Base-by-base conservation (phyloP, 1,140 invertebrate genomes). In the Ephestia elutella region DNA sequence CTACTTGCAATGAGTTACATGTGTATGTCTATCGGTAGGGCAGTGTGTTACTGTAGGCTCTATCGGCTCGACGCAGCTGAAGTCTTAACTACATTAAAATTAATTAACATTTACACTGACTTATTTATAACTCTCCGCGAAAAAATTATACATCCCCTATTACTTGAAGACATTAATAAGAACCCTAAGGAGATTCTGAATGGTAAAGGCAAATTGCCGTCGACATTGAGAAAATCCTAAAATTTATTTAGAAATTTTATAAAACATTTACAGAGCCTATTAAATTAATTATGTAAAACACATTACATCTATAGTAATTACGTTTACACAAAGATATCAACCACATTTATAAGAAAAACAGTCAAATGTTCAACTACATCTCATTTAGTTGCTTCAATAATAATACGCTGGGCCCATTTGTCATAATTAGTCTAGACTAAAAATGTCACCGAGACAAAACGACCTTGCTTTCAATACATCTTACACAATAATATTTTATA, bases 1-100 rank as follows among this genome's bases (percentile, higher is more conserved):
- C 10, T 44, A 44, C 13, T 35, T 44, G 38, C n/a, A 44, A 44
- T 44, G 38, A 44, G 7, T 15, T 44, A 44, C n/a, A 32, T 35
- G 32, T 35, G 10, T 35, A 2, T 35, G 2, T 44, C 15, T 44
- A 44, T 17, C 38, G 38, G 21, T 44, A 44, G 38, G 38, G 38
- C 38, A 44, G 38, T 44, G 38, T 44, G 15, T 44, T 44, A 44
- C 32, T 25, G 32, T 44, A 44, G 38, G n/a, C 38, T 35, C 32
- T 44, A 15, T 17, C 38, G 38, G 13, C 30, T 32, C 30, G 9
- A 32, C 30, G 30, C 30, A 11, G 25, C 25, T 5, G 25, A 8
- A 28, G 25, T 28, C 8, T 5, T 28, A 3, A 11, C 32, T n/a
- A 44, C 7, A 15, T 44, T 15, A 44, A 15, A 17, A 15, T 44